Conservation (phyloP, 2,888 invertebrate genomes). For the Volucella inflata region DNA sequence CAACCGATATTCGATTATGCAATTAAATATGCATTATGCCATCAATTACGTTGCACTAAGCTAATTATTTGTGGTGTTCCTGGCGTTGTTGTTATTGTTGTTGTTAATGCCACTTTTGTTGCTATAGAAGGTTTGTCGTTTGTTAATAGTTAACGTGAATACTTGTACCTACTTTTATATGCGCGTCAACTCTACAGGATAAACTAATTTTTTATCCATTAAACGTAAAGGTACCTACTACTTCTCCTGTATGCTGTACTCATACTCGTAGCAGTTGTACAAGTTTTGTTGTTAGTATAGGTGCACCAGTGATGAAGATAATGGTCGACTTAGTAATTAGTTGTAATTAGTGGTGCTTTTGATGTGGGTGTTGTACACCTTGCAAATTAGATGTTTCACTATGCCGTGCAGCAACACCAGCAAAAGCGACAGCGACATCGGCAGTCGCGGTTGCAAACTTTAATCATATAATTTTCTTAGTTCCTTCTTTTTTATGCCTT, state of each 20-base stretch:
- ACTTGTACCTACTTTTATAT: slow-evolving; percentile 9
- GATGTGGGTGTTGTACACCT: slow-evolving; percentile 73
- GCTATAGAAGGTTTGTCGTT: slow-evolving; percentile 30
- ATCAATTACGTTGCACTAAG: slow-evolving; percentile 77
- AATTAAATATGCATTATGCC: slow-evolving; percentile 79
- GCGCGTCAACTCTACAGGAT: slow-evolving; percentile 70
- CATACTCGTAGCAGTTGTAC: too few species aligned
- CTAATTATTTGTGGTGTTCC: slow-evolving; percentile 71
- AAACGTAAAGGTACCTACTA: slow-evolving; percentile 53
- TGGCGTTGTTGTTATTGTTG: slow-evolving; percentile 23
- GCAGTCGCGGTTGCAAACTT: slow-evolving; percentile 26
- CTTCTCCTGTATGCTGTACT: slow-evolving; percentile 19
- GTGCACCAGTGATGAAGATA: slow-evolving; percentile 62
- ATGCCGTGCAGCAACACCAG: too few species aligned
- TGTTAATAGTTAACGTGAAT: slow-evolving; percentile 52
- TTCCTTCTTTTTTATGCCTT: slow-evolving; percentile 70
- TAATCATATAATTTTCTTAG: slow-evolving; percentile 54
- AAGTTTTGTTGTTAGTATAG: too few species aligned
- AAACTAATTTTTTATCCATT: slow-evolving; percentile 73
- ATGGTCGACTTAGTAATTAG: slow-evolving; percentile 72
- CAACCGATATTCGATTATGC: slow-evolving; percentile 78
- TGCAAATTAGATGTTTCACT: slow-evolving; percentile 66
- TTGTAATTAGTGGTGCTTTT: slow-evolving; percentile 73
- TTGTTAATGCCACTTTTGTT: too few species aligned
- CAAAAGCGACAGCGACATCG: background rate